These are phyloP conservation scores for Buathra laborator DNA, from an alignment of 2,888 invertebrate species.

Conservation along the genomic window DNA sequence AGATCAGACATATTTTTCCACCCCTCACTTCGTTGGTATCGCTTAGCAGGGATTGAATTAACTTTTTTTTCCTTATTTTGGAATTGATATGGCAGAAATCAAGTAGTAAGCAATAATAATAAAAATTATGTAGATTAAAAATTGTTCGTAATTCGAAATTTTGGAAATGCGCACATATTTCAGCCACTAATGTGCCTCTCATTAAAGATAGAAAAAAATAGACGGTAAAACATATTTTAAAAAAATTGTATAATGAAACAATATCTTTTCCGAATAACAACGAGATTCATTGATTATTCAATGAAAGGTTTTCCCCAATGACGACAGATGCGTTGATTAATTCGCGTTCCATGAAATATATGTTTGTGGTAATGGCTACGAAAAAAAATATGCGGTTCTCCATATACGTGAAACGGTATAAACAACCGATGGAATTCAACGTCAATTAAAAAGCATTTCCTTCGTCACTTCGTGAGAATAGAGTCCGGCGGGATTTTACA, in stretches of 20 bases:
- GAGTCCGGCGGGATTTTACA: not conserved
- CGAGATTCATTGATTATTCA: not conserved
- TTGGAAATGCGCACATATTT: not conserved
- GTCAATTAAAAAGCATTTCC: slow-evolving; percentile 47
- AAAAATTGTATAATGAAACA: not conserved
- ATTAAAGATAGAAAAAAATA: not conserved
- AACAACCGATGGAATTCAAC: slow-evolving; percentile 35
- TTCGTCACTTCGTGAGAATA: slow-evolving; percentile 5
- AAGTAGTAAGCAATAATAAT: not conserved
- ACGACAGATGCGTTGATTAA: not conserved
- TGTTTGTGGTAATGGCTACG: not conserved
- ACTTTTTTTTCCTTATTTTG: not conserved
- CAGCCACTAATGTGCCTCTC: not conserved
- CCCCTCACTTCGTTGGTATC: not conserved
- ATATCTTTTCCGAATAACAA: not conserved
- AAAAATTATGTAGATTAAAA: not conserved
- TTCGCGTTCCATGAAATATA: slow-evolving; percentile 10
- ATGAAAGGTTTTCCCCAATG: not conserved
- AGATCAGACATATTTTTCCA: not conserved
- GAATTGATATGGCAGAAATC: not conserved
- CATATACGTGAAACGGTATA: not conserved
- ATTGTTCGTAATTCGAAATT: too few relatives aligned
- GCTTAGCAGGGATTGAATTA: not conserved
- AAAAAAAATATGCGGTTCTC: slow-evolving; percentile 21
- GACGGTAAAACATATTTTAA: too few relatives aligned